Conservation (phyloP, 1,140 invertebrate species). For the Coenobita brevimanus region DNA sequence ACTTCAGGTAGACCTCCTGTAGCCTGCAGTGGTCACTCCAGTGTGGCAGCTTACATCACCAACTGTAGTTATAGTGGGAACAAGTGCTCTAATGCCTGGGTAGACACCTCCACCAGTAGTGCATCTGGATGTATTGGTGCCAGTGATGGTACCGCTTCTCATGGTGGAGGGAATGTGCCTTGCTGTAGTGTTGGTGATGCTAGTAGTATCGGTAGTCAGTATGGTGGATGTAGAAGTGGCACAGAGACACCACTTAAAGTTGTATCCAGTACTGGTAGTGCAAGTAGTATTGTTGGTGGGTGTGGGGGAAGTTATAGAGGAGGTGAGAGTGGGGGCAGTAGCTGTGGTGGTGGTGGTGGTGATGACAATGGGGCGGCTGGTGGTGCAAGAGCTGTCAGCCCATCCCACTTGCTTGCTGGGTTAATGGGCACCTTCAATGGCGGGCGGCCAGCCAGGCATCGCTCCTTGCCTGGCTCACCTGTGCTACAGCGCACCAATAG, state of each 20-base stretch:
- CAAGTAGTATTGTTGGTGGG: not conserved
- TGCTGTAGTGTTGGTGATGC: not conserved
- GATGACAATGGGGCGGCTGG: conserved; percentile 51
- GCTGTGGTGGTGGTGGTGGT: conserved; percentile 10
- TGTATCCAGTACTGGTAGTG: not conserved
- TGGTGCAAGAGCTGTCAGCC: conserved; percentile 52
- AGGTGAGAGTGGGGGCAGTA: not conserved
- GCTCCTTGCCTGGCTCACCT: conserved; percentile 59
- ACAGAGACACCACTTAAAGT: not conserved
- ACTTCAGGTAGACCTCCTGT: conserved; percentile 59
- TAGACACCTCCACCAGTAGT: conserved; percentile 59
- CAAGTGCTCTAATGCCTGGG: conserved; percentile 54
- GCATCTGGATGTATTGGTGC: conserved; percentile 38
- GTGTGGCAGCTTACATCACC: conserved; percentile 50
- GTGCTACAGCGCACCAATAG: conserved; percentile 60
- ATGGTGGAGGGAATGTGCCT: conserved; percentile 27
- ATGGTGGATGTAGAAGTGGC: conserved; percentile 18
- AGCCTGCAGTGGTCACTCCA: conserved; percentile 39
- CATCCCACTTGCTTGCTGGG: conserved; percentile 61
- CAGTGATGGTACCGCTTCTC: conserved; percentile 43
- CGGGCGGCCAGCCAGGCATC: conserved; percentile 55
- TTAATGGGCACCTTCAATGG: conserved; percentile 56
- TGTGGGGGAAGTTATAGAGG: not conserved
- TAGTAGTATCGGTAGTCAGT: conserved; percentile 41
- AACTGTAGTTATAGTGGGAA: conserved; percentile 58